Evolutionary conservation across 2,888 invertebrate species (phyloP), one percentile per base, ranked within the genome.

Genomic region (Hypercompe scribonia): DNA sequence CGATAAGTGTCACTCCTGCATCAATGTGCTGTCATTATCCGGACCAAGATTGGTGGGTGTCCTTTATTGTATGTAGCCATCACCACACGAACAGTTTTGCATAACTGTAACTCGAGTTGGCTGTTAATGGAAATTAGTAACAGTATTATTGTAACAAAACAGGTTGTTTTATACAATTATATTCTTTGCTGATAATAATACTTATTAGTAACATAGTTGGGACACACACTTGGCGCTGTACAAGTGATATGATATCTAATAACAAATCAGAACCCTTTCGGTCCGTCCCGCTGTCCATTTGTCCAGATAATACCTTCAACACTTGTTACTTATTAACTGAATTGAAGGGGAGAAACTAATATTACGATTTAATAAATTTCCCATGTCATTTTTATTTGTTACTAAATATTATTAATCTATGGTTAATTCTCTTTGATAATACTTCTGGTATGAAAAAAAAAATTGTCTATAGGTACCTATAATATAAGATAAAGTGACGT

Each of bases 261-360:
- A 83, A 84, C 80, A 75, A 75, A 69, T 72, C 68, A 36, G 70
- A 74, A 78, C 85, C 82, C 81, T 78, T 73, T 73, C 75, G 65
- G 75, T 71, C 72, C 65, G 74, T 74, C 78, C 77, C 54, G 64
- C 78, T 81, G 84, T 83, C 84, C 85, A 76, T 75, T 76, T 80
- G 84, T 84, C 80, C 83, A 82, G 86, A 79, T 86, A 85, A 85
- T 85, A 83, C 86, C 79, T 81, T 82, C 82, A 76, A 81, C 84
- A 84, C 78, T 84, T 83, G 84, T 83, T 82, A 83, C 80, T 81
- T 81, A 83, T 79, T 81, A 84, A 81, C 79, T 65, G 69, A n/a
- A 58, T 33, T 8, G 71, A 70, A 79, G 81, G 84, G 84, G 84
- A 78, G 68, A 66, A 75, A 69, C 73, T 73, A 71, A 73, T 73